Evolutionary conservation across 2,797 vertebrate species (phyloP), one percentile per base, ranked within the genome.

Genomic region (Bovichtus variegatus): DNA sequence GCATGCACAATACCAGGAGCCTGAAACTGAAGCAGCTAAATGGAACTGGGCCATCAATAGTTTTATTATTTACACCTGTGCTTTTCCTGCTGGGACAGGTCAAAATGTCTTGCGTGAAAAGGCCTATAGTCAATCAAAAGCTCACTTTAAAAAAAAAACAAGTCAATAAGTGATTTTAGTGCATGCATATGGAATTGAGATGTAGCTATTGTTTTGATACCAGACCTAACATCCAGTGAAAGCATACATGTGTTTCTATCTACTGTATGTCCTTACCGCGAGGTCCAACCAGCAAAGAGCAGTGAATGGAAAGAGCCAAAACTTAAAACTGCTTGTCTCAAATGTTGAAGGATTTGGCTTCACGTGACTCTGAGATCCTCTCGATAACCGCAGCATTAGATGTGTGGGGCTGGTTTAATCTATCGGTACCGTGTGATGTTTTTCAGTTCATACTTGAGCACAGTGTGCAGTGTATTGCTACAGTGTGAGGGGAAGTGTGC

Each of bases 401-500:
- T 40, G 36, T 74, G 80, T 54, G 51, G 23, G 55, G 16, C 43
- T 44, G 1, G n/a, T 21, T 71, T 27, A 47, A 25, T 83, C 41
- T 18, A 0, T 27, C 7, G 11, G 5, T 25, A 13, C 69, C 19
- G 4, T 27, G 53, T 46, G 47, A 51, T 51, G 70, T 74, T 74
- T 62, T 51, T 25, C 41, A 19, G 34, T 25, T 82, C 25, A 13
- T 66, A 47, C 64, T 46, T 40, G 73, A 65, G 58, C 15, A 59
- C 59, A 57, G 47, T 41, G 5, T 65, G 49, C 71, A 21, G 51
- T 10, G 62, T 76, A 1, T 68, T 63, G 31, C 57, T 64, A 1
- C 64, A 43, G 47, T 59, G 61, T 9, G 65, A 81, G 62, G 29
- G 54, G 60, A 60, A 23, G 44, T 44, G 44, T 74, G 76, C 73